These are phyloP conservation scores for Lycaon pictus DNA, from an alignment of 2,113 vertebrate species.

Conservation along the genomic window DNA sequence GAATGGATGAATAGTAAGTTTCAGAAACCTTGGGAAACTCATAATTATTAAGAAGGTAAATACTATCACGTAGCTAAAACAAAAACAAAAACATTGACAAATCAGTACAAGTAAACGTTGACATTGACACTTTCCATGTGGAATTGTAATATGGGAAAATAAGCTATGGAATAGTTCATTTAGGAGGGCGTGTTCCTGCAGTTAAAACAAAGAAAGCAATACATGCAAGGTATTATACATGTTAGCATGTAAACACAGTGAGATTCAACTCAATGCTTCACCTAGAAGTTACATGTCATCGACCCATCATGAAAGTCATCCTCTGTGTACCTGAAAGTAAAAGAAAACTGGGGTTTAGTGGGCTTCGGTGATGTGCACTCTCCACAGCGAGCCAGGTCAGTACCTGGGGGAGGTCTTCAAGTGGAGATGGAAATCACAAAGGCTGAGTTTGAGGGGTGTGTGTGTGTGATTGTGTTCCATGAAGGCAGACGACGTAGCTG, in stretches of 20 bases:
- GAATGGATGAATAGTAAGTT: not conserved
- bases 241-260: not conserved
- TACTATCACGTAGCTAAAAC: not conserved
- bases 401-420: not conserved
- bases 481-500: not conserved
- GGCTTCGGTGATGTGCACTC: not conserved
- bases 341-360: not conserved
- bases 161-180: conserved; percentile 27
- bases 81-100: not conserved
- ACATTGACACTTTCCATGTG: not conserved
- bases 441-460: not conserved
- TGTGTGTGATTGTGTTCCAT: not conserved
- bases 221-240: not conserved
- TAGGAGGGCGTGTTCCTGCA: not conserved
- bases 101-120: not conserved
- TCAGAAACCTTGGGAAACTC: not conserved
- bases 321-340: not conserved
- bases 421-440: not conserved
- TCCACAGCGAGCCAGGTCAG: not conserved
- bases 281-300: not conserved
- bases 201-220: not conserved
- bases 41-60: not conserved
- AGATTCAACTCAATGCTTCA: not conserved
- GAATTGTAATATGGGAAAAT: not conserved
- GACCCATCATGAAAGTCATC: not conserved